Evolutionary conservation across 2,797 vertebrate species (phyloP).

Genomic region (Oophaga sylvatica): DNA sequence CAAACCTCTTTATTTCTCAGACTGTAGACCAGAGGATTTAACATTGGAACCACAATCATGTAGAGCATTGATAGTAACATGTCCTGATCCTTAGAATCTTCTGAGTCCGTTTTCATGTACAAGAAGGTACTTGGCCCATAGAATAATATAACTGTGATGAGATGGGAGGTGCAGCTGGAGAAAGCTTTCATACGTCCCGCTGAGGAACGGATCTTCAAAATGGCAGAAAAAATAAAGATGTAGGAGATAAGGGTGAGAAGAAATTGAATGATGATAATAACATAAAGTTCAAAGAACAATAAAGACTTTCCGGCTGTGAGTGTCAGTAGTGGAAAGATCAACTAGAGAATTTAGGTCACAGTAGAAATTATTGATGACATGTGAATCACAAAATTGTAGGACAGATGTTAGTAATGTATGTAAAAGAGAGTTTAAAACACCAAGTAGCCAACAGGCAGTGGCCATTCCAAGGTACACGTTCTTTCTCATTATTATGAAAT

Average conservation of each 20-base stretch:
- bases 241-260: conserved; percentile 23
- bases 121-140: conserved; percentile 9
- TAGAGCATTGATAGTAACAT: conserved; percentile 18
- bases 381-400: conserved; percentile 14
- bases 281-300: not conserved
- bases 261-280: not conserved
- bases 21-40: conserved; percentile 45
- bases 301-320: not conserved
- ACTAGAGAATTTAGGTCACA: conserved; percentile 36
- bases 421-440: conserved; percentile 1
- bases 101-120: conserved; percentile 21
- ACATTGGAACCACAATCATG: conserved; percentile 18
- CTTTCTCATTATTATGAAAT: conserved; percentile 25
- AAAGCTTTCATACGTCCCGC: conserved; percentile 33
- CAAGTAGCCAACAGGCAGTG: not conserved
- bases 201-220: conserved; percentile 17
- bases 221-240: conserved; percentile 21
- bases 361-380: conserved; percentile 39
- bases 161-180: conserved; percentile 43
- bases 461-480: not conserved
- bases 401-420: not conserved
- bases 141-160: conserved; percentile 26
- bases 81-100: conserved; percentile 17
- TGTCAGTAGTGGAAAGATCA: not conserved
- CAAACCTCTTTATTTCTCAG: conserved; percentile 42